Conservation (phyloP, 2,888 invertebrate species). For the Catocala fraxini region DNA sequence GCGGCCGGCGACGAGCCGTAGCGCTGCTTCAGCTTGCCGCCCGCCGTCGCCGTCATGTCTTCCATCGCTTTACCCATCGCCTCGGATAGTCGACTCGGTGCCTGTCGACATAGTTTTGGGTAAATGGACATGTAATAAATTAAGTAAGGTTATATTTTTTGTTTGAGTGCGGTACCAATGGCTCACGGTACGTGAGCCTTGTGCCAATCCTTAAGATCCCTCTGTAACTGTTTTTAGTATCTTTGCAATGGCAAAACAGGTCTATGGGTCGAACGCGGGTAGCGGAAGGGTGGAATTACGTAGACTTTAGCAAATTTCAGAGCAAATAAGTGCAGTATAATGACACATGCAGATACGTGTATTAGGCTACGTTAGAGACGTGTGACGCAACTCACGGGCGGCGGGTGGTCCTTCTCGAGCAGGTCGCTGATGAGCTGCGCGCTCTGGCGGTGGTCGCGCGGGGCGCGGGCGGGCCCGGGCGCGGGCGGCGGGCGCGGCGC, state of each 20-base stretch:
- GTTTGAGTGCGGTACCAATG: no score
- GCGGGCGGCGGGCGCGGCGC: conserved; percentile 89
- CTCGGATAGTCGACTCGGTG: conserved; percentile 92
- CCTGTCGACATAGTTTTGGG: conserved; percentile 70
- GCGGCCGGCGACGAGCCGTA: conserved; percentile 83
- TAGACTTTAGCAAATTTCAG: no score
- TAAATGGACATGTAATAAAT: no score
- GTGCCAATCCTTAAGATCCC: not conserved
- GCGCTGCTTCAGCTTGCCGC: conserved; percentile 92
- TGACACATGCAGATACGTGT: no score
- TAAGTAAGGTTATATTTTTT: no score
- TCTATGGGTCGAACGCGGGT: no score
- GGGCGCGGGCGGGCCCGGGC: conserved; percentile 67
- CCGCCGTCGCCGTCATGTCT: conserved; percentile 96
- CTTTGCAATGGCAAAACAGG: no score
- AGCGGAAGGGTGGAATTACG: no score
- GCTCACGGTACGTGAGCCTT: no score
- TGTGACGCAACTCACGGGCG: conserved; percentile 83
- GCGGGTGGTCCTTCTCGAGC: conserved; percentile 90
- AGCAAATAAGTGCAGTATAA: no score
- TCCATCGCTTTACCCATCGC: conserved; percentile 98
- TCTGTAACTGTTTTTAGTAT: no score
- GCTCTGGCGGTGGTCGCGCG: conserved; percentile 73
- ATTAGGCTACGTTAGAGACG: conserved; percentile 17
- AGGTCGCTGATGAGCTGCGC: conserved; percentile 84